Evolutionary conservation across 2,113 vertebrate genomes (phyloP).

Genomic region (Anser brachyrhynchus): DNA sequence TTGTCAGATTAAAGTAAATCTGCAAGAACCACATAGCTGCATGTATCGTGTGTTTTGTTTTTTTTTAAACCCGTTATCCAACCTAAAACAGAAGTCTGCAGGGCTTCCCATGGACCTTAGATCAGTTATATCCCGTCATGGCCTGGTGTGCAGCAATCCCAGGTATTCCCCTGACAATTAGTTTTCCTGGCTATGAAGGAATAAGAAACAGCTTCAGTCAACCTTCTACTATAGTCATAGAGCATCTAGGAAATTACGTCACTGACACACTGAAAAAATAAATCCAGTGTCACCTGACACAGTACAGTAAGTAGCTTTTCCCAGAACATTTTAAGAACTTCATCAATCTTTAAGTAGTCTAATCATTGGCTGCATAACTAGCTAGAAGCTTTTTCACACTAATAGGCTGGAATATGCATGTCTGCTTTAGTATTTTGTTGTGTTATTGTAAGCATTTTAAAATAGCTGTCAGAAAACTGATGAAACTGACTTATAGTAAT

Average conservation of each 20-base stretch:
- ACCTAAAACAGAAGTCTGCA: not conserved
- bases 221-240: not conserved
- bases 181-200: not conserved
- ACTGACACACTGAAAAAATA: not conserved
- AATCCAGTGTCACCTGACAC: not conserved
- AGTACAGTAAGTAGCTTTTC: not conserved
- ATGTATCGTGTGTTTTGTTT: not conserved
- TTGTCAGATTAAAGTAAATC: not conserved
- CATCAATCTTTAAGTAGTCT: not conserved
- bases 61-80: not conserved
- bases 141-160: not conserved
- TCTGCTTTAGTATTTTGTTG: not conserved
- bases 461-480: not conserved
- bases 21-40: not conserved
- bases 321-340: fast-evolving
- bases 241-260: too few species aligned
- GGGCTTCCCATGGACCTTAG: not conserved
- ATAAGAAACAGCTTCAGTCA: not conserved
- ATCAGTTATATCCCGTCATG: not conserved
- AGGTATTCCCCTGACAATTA: not conserved
- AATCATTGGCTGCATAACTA: not conserved
- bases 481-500: not conserved
- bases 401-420: not conserved
- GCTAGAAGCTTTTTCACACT: not conserved
- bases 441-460: not conserved